Evolutionary conservation across 92 coral and sea anemone genomes (phyloP).

Genomic region (Pocillopora meandrina): DNA sequence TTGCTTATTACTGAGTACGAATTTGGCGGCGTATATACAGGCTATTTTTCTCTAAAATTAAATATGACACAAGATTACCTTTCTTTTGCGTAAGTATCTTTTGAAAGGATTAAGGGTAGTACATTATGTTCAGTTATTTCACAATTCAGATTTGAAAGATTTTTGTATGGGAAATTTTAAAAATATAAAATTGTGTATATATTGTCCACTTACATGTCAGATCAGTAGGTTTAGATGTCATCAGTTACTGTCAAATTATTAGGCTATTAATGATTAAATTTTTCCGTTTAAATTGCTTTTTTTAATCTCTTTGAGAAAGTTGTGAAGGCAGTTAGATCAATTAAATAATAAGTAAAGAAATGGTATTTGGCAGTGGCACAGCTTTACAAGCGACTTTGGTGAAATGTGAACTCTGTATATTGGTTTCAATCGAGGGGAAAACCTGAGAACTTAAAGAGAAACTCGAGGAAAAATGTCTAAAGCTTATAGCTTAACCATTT

Average conservation of each 20-base stretch:
- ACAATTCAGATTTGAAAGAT: conserved; percentile 32
- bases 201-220: conserved; percentile 7
- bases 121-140: conserved; percentile 3
- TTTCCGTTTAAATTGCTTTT: not conserved
- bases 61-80: not conserved
- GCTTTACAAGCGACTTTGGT: not conserved
- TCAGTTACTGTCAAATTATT: conserved; percentile 23
- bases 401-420: too few relatives aligned
- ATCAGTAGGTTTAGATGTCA: conserved; percentile 13
- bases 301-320: not conserved
- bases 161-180: conserved; percentile 43
- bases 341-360: not conserved
- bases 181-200: conserved; percentile 32
- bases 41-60: not conserved
- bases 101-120: not conserved
- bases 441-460: too few relatives aligned
- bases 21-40: not conserved
- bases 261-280: conserved; percentile 20
- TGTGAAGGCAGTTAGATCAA: not conserved
- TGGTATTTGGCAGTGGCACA: not conserved
- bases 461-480: too few relatives aligned
- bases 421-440: too few relatives aligned
- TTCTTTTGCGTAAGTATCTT: not conserved
- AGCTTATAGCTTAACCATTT: too few relatives aligned
- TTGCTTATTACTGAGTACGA: too few relatives aligned